Evolutionary conservation across 2,797 vertebrate genomes (phyloP), one percentile per base, ranked within the genome.

Genomic region (Malurus leucopterus): DNA sequence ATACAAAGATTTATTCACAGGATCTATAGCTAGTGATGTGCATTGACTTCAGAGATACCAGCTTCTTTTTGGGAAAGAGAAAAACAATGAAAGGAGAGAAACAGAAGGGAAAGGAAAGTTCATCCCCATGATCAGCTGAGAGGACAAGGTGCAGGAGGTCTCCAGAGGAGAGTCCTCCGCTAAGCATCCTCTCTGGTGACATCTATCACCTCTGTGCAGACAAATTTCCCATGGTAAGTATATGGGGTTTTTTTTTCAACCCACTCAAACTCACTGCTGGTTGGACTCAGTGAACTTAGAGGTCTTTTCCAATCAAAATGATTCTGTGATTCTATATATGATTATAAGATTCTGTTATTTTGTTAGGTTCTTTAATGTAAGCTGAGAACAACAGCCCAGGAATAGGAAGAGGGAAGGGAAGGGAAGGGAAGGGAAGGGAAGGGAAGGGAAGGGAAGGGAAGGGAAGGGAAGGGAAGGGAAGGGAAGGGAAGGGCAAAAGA

Each of bases 51-150:
- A 68, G 63, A 74, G 7, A 9, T 43, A 43, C 54, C 13, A 69
- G 41, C 27, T 62, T 22, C 11, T 73, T 75, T 86, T 29, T 3
- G 8, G 29, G 23, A 75, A 64, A 67, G 14, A 24, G 30, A 1
- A 55, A 78, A 76, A 54, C 36, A 62, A 16, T 30, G 3, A 53
- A 78, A 74, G 29, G 40, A 54, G 19, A 70, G 23, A 74, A 88
- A 57, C 8, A 49, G n/a, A 63, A 70, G 9, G 8, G 57, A 83
- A 82, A 47, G 41, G 30, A 83, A 70, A 73, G 17, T 10, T 64
- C 0, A 0, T 0, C 6, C 18, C 8, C 2, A 1, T 36, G 55
- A 55, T 15, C 44, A 38, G 22, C 20, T 76, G 30, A 17, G 32
- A 81, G 16, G 36, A 69, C 24, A 87, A 76, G 40, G 17, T 82